phyloP scores from a whole-genome alignment of 2,797 vertebrate species.

The Iguana delicatissima region DNA sequence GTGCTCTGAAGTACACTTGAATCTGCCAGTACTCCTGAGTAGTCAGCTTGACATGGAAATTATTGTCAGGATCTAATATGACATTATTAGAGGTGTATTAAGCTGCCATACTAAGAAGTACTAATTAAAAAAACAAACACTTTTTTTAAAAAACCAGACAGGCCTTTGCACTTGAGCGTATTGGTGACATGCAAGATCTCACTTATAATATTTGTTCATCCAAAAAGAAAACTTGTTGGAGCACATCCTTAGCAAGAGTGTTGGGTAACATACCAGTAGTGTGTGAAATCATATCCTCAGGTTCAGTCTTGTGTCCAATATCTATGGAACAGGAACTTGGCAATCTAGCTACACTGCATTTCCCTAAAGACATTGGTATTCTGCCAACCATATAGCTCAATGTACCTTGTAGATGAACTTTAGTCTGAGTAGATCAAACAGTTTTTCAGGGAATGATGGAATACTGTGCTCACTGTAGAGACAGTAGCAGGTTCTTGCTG shows the following conservation, averaged over 20 bases:
- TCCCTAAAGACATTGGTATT: constrained; percentile 21
- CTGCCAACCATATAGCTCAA: constrained; percentile 21
- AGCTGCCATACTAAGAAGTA: constrained; percentile 45
- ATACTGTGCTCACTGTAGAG: background rate
- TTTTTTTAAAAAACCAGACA: constrained; percentile 48
- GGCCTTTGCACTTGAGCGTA: constrained; percentile 46
- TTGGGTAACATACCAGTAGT: constrained; percentile 43
- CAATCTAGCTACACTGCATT: constrained; percentile 44
- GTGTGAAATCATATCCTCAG: constrained; percentile 59
- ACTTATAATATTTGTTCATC: constrained; percentile 68
- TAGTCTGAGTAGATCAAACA: constrained; percentile 6
- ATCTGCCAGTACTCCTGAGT: background rate
- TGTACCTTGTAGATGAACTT: constrained; percentile 24
- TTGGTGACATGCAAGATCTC: constrained; percentile 64
- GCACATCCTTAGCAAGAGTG: constrained; percentile 50
- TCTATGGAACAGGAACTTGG: constrained; percentile 31
- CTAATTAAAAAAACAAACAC: too few species aligned
- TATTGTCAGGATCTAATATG: background rate
- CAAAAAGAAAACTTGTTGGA: constrained; percentile 57
- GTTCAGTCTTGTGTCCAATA: constrained; percentile 54
- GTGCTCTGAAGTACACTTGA: background rate
- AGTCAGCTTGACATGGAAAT: background rate
- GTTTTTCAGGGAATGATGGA: background rate
- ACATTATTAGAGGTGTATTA: constrained; percentile 11
- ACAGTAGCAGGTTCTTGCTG: background rate